These are phyloP conservation scores for Neodontobutis hainanensis DNA, from an alignment of 2,113 vertebrate species.

Conservation along the genomic window DNA sequence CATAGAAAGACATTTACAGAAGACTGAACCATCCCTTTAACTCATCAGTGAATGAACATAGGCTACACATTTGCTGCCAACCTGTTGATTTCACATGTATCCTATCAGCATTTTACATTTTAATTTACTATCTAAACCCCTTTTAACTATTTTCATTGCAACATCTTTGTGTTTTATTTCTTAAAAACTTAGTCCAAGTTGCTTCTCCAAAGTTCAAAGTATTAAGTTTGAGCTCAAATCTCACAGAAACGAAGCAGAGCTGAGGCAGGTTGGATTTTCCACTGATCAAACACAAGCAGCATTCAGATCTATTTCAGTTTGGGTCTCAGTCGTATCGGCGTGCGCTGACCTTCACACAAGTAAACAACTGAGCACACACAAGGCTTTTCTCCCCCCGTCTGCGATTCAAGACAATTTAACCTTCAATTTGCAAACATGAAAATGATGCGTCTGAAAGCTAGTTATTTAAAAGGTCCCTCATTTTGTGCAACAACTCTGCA, in stretches of 20 bases:
- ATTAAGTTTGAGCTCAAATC: neutral
- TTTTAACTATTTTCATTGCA: too few species aligned
- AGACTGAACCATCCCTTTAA: too few species aligned
- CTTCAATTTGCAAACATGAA: conserved; percentile 11
- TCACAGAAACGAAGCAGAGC: neutral
- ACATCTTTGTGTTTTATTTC: too few species aligned
- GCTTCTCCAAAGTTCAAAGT: neutral
- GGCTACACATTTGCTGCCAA: too few species aligned
- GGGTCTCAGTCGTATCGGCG: neutral
- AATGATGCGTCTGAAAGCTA: conserved; percentile 20
- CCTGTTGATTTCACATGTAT: too few species aligned
- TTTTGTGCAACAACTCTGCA: conserved; percentile 61
- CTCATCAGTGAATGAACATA: too few species aligned
- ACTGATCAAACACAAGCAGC: conserved; percentile 2
- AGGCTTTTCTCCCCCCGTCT: neutral
- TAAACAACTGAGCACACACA: neutral
- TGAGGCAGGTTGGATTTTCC: conserved; percentile 4
- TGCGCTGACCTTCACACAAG: conserved; percentile 3
- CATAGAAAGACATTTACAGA: too few species aligned
- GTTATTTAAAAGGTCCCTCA: conserved; percentile 54
- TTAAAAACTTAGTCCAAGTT: too few species aligned
- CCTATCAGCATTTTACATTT: too few species aligned
- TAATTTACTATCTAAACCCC: too few species aligned
- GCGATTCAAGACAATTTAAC: conserved; percentile 1
- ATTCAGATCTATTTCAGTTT: conserved; percentile 7